Base-by-base conservation (phyloP, 2,888 invertebrate genomes). In the Exephanes ischioxanthus region DNA sequence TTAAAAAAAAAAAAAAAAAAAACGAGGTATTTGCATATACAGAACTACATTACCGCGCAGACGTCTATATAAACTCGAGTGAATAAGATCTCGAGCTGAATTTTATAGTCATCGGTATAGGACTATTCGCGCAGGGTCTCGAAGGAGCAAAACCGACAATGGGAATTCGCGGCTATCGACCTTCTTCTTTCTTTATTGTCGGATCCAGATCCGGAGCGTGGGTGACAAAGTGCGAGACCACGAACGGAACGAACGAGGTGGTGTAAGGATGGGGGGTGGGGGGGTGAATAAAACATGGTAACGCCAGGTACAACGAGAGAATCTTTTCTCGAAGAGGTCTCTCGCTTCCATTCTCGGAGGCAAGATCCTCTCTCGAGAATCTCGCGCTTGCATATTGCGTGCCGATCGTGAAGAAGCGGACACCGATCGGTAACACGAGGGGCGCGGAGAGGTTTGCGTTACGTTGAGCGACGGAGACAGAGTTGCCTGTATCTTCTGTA, bases 31-130 rank as follows among this genome's bases (percentile, higher is more conserved):
- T 82, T 71, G 30, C 51, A 22, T 19, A 63, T 4, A 14, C 30
- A 33, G 61, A 33, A 63, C 16, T 16, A 6, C 30, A 63, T 63
- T 72, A 82, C 53, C 71, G 55, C 66, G 45, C 55, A 19, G 71
- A 66, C 66, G 11, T 70, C 45, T 75, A 45, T 75, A 45, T 45
- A 55, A 66, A 82, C 48, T 48, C 68, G 26, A 63, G 26, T 33
- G 66, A 77, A 82, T 58, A 82, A 71, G 66, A 77, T 77, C 82
- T 63, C 33, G 55, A 5, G 68, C 58, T 68, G 33, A 30, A 45
- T 70, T 68, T 68, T 78, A 78, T 78, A 41, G 61, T 16, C n/a
- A 61, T 73, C 53, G 16, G 22, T 30, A 33, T 33, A n/a, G 5
- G 16, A 63, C 30, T 16, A 30, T 30, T 7, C 30, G 61, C 26